A percentile compares a stretch with the other conserved stretches of the same genome.
These are phyloP conservation scores for Malthinus flaveolus DNA, from an alignment of 2,888 invertebrate species.

Conservation along the genomic window DNA sequence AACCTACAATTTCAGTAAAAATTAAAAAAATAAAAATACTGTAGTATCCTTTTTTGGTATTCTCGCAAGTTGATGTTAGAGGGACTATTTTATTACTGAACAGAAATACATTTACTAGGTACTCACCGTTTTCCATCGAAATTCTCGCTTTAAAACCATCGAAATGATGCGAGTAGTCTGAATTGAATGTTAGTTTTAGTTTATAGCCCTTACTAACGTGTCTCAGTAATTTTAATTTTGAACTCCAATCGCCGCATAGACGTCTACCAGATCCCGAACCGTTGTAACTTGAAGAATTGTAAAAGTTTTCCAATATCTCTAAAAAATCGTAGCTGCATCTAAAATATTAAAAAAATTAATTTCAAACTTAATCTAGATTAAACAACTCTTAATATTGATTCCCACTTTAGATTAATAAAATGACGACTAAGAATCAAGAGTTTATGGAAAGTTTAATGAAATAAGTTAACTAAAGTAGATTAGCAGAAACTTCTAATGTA, in stretches of 20 bases:
- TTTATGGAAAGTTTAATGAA: too few species aligned
- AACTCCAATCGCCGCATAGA: constrained; percentile 81
- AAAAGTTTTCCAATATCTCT: constrained; percentile 62
- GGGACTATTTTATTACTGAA: constrained; percentile 1
- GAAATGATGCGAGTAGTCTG: constrained; percentile 78
- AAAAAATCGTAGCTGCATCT: constrained; percentile 82
- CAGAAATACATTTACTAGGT: background rate
- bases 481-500: background rate
- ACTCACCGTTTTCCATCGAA: constrained; percentile 72
- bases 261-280: constrained; percentile 46
- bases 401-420: too few species aligned
- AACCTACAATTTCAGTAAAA: too few species aligned
- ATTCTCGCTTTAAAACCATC: constrained; percentile 75
- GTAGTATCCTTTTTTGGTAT: too few species aligned
- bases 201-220: constrained; percentile 65
- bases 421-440: too few species aligned
- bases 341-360: constrained; percentile 43
- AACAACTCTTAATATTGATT: too few species aligned
- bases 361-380: background rate
- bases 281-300: constrained; percentile 22
- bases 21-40: too few species aligned
- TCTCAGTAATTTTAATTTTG: constrained; percentile 72
- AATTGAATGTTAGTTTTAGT: constrained; percentile 69
- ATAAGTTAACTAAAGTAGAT: background rate
- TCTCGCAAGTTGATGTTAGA: background rate